Conservation (phyloP, 2,797 vertebrate genomes). For the Mionectes olivaceus region DNA sequence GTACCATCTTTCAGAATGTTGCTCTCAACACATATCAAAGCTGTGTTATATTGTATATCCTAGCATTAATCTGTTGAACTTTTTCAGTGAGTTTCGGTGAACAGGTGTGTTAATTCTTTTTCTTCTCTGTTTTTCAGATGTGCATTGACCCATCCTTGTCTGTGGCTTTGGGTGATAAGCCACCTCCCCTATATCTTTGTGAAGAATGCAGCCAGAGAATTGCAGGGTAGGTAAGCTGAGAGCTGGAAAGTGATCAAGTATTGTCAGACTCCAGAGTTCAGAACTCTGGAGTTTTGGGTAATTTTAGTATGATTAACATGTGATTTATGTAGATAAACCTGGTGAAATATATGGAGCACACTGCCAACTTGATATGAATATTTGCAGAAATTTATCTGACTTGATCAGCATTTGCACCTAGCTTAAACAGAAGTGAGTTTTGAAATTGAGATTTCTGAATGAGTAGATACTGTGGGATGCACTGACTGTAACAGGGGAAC, state of each 20-base stretch:
- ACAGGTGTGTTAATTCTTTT: slow-evolving; percentile 11
- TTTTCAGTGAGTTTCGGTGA: neutral
- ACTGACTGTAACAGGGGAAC: neutral
- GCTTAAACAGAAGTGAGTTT: neutral
- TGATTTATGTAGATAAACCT: neutral
- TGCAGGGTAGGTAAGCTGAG: slow-evolving; percentile 87
- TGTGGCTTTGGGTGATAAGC: slow-evolving; percentile 97
- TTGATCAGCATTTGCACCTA: neutral
- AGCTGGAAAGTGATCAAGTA: neutral
- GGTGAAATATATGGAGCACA: neutral
- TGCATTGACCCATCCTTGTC: slow-evolving; percentile 97
- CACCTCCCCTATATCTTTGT: slow-evolving; percentile 96
- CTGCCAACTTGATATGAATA: neutral
- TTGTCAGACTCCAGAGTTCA: neutral
- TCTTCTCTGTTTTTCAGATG: slow-evolving; percentile 86
- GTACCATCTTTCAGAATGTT: neutral
- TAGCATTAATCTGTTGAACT: neutral
- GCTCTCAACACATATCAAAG: neutral
- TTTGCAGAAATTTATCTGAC: neutral
- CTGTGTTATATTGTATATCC: neutral
- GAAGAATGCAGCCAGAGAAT: slow-evolving; percentile 99
- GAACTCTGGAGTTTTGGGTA: neutral
- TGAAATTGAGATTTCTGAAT: neutral
- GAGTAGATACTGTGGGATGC: neutral
- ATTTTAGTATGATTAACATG: neutral